phyloP scores from a whole-genome alignment of 2,888 invertebrate species.

The Limnephilus auricula region DNA sequence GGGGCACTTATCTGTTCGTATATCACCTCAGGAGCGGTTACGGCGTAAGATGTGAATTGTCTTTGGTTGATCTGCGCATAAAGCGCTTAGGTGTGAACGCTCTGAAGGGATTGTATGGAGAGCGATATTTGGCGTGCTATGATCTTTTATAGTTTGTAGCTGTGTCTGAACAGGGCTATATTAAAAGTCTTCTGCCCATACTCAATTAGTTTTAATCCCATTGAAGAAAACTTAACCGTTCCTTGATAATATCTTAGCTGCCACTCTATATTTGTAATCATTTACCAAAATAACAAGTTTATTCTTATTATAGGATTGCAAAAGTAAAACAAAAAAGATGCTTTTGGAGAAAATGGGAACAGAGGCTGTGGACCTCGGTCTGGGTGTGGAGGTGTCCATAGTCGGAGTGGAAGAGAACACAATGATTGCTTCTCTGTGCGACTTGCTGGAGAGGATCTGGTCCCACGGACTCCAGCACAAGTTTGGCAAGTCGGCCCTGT shows the following conservation, averaged over 20 bases:
- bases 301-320: constrained; percentile 84
- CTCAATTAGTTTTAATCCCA: background rate
- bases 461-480: constrained; percentile 97
- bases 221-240: background rate
- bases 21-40: too few relatives aligned
- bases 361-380: constrained; percentile 96
- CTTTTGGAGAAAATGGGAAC: constrained; percentile 99
- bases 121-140: too few relatives aligned
- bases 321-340: constrained; percentile 98
- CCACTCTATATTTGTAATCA: constrained; percentile 33
- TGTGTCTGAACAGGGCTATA: too few relatives aligned
- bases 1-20: too few relatives aligned
- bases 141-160: too few relatives aligned
- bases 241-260: background rate
- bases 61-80: too few relatives aligned
- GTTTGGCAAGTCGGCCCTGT: constrained; percentile 97
- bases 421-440: constrained; percentile 97
- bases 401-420: constrained; percentile 96
- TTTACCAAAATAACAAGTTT: constrained; percentile 50
- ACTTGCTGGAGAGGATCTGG: constrained; percentile 97
- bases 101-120: too few relatives aligned
- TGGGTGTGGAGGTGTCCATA: constrained; percentile 86
- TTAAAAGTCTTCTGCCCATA: background rate
- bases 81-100: too few relatives aligned
- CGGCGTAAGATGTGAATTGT: too few relatives aligned